Percentiles rank a stretch among this genome's conserved stretches.
These are phyloP conservation scores for Phymatocera aterrima DNA, from an alignment of 2,888 invertebrate species.

Conservation along the genomic window DNA sequence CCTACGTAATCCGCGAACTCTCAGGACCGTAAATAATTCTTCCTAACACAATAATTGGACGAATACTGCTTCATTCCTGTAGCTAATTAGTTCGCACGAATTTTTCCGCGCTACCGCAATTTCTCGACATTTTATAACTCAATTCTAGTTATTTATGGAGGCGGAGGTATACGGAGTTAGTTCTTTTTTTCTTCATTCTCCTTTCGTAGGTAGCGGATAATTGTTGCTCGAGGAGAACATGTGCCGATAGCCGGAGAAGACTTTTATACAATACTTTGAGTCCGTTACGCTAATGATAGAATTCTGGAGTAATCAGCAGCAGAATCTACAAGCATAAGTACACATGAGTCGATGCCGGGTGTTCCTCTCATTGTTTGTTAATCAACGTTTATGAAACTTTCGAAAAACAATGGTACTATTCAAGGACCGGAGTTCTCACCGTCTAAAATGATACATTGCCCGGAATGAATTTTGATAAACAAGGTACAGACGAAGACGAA, in stretches of 20 bases:
- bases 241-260: not conserved
- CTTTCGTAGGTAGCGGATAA: too few species aligned
- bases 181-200: not conserved
- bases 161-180: not conserved
- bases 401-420: conserved; percentile 1
- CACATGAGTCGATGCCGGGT: not conserved
- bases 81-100: conserved; percentile 13
- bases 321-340: not conserved
- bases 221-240: too few species aligned
- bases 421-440: not conserved
- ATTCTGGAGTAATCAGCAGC: not conserved
- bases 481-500: not conserved
- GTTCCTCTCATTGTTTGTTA: conserved; percentile 28
- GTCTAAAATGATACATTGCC: not conserved
- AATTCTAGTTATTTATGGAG: not conserved
- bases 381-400: conserved; percentile 34
- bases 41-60: not conserved
- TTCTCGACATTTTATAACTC: not conserved
- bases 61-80: not conserved
- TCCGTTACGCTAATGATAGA: not conserved
- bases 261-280: not conserved
- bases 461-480: not conserved
- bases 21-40: not conserved
- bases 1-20: not conserved
- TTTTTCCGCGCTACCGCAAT: not conserved